Evolutionary conservation across 2,797 vertebrate genomes (phyloP).

Genomic region (Melanotaenia maccullochi): DNA sequence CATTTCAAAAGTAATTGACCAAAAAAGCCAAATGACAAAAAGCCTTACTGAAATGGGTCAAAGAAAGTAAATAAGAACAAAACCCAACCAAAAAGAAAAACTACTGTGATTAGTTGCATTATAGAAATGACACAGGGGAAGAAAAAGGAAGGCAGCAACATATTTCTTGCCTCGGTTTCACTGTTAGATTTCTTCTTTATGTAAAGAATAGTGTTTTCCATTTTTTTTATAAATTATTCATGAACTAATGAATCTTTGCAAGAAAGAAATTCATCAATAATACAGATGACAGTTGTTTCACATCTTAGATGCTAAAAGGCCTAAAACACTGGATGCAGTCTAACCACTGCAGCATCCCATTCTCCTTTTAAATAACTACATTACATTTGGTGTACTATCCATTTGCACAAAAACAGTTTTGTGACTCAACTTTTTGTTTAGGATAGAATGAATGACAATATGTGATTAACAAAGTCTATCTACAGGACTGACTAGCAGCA

Average conservation of each 20-base stretch:
- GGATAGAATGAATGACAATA: background rate
- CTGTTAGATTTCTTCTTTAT: constrained; percentile 14
- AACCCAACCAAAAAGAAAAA: constrained; percentile 29
- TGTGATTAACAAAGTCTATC: background rate
- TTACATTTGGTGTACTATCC: background rate
- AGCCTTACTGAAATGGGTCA: constrained; percentile 12
- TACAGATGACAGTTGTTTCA: constrained; percentile 18
- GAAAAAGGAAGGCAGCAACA: background rate
- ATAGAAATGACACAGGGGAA: constrained; percentile 9
- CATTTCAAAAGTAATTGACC: constrained; percentile 42
- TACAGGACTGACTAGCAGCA: background rate
- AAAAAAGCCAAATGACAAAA: constrained; percentile 52
- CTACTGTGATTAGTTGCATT: constrained; percentile 11
- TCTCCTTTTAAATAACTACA: background rate
- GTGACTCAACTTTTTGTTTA: background rate
- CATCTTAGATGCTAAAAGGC: constrained; percentile 22
- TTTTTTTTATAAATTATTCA: constrained; percentile 25
- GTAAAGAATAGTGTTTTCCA: constrained; percentile 17
- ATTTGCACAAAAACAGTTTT: constrained; percentile 9
- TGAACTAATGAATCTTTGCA: constrained; percentile 15
- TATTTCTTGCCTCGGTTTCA: constrained; percentile 3
- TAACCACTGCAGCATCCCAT: constrained; percentile 28
- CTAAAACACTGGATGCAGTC: constrained; percentile 14
- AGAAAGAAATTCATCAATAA: constrained; percentile 31
- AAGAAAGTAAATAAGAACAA: constrained; percentile 38